Evolutionary conservation across 2,113 vertebrate genomes (phyloP).

Genomic region (Himantopus leucocephalus): DNA sequence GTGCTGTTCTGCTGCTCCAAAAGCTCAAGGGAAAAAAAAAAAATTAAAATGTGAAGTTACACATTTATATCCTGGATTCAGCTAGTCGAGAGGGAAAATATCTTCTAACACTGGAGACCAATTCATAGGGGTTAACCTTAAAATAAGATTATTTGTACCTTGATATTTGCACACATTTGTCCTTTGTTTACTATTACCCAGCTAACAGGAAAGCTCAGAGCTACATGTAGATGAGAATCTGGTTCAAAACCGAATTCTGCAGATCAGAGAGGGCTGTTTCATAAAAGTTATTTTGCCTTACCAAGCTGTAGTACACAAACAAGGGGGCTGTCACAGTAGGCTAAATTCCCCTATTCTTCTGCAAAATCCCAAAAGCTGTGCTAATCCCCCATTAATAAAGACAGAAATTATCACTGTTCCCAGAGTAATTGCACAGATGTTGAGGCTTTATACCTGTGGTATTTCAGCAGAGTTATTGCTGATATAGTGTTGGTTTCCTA

Average conservation of each 20-base stretch:
- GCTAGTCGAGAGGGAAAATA: conserved; percentile 1
- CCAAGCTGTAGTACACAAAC: neutral
- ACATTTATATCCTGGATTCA: conserved; percentile 1
- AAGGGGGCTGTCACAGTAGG: neutral
- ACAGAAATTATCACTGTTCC: neutral
- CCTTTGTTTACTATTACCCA: neutral
- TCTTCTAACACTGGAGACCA: neutral
- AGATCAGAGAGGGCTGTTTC: neutral
- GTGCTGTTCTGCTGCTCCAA: neutral
- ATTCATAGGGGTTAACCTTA: neutral
- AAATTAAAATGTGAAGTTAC: neutral
- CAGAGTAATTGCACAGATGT: neutral
- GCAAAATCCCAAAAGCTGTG: neutral
- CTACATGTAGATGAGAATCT: neutral
- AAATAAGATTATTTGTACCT: neutral
- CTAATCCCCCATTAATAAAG: neutral
- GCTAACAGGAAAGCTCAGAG: neutral
- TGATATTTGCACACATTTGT: neutral
- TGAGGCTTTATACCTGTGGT: neutral
- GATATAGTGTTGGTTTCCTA: neutral
- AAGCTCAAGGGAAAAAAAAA: neutral
- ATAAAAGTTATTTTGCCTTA: neutral
- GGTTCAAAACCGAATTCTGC: conserved; percentile 16
- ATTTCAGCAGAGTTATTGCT: neutral
- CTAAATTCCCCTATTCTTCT: neutral